Evolutionary conservation across 2,888 invertebrate species (phyloP).

Genomic region (Eledona agricola): DNA sequence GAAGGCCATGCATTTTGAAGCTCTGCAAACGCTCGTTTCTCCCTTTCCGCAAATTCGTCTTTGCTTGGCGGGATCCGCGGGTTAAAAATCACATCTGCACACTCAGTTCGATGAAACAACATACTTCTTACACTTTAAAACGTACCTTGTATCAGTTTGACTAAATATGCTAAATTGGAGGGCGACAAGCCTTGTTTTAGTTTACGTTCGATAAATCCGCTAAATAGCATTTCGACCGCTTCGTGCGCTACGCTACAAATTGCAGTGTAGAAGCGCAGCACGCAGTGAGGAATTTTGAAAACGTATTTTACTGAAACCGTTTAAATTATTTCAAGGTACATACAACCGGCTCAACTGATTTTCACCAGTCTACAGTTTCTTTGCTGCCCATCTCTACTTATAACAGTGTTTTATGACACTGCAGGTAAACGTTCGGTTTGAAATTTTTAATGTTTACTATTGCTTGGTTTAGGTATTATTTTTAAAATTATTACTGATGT

Average conservation of each 20-base stretch:
- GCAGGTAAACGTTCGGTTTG: too few relatives aligned
- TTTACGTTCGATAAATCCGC: slow-evolving; percentile 59
- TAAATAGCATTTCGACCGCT: slow-evolving; percentile 62
- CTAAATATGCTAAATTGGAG: slow-evolving; percentile 67
- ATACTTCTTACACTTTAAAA: slow-evolving; percentile 34
- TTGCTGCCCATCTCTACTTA: too few relatives aligned
- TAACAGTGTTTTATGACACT: too few relatives aligned
- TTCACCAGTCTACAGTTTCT: too few relatives aligned
- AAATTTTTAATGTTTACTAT: too few relatives aligned
- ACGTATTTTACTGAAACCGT: slow-evolving; percentile 68
- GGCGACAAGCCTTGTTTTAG: slow-evolving; percentile 63
- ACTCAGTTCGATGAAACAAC: background rate
- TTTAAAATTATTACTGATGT: too few relatives aligned
- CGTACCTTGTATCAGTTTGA: slow-evolving; percentile 68
- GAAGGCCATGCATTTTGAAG: slow-evolving; percentile 58
- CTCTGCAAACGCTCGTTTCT: slow-evolving; percentile 61
- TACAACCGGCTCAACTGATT: too few relatives aligned
- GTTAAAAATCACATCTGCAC: slow-evolving; percentile 59
- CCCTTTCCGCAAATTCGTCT: slow-evolving; percentile 57
- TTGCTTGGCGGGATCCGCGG: slow-evolving; percentile 52
- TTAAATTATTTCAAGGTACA: too few relatives aligned
- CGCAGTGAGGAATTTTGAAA: slow-evolving; percentile 62
- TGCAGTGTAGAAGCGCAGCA: slow-evolving; percentile 64
- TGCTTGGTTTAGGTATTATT: too few relatives aligned
- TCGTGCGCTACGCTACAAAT: slow-evolving; percentile 62